Conservation (phyloP, 23 tunicate species). For the Aplidium turbinatum region DNA sequence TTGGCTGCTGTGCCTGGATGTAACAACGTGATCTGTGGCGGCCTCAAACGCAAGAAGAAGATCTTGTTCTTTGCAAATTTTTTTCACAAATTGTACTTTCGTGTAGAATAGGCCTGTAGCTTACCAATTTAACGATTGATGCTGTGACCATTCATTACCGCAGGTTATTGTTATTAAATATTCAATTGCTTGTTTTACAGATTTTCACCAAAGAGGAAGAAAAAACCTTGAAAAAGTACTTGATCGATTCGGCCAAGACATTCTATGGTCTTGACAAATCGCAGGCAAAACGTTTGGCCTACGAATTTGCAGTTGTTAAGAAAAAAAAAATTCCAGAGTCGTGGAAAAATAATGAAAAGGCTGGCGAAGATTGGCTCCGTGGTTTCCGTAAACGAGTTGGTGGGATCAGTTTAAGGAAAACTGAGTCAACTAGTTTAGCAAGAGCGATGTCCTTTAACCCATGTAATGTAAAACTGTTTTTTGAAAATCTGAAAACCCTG, state of each 20-base stretch:
- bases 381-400: slow-evolving; percentile 39
- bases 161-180: too few species aligned
- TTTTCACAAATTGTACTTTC: too few species aligned
- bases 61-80: too few species aligned
- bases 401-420: slow-evolving; percentile 21
- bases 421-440: slow-evolving; percentile 48
- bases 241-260: slow-evolving; percentile 20
- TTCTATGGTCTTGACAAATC: slow-evolving; percentile 32
- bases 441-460: slow-evolving; percentile 44
- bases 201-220: slow-evolving; percentile 41
- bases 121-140: too few species aligned
- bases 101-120: too few species aligned
- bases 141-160: too few species aligned
- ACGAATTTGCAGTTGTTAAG: slow-evolving; percentile 29
- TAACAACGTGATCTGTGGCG: too few species aligned
- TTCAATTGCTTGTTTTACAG: too few species aligned
- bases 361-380: slow-evolving; percentile 47
- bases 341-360: slow-evolving; percentile 25
- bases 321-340: slow-evolving; percentile 26
- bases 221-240: slow-evolving; percentile 19
- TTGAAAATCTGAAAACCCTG: slow-evolving; percentile 28
- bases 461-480: slow-evolving; percentile 20
- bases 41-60: too few species aligned
- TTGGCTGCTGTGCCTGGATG: too few species aligned
- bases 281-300: slow-evolving; percentile 31